A percentile compares a stretch with the other conserved stretches of the same genome.
These are phyloP conservation scores for Limnephilus lunatus DNA, from an alignment of 2,888 invertebrate genomes.

Conservation along the genomic window DNA sequence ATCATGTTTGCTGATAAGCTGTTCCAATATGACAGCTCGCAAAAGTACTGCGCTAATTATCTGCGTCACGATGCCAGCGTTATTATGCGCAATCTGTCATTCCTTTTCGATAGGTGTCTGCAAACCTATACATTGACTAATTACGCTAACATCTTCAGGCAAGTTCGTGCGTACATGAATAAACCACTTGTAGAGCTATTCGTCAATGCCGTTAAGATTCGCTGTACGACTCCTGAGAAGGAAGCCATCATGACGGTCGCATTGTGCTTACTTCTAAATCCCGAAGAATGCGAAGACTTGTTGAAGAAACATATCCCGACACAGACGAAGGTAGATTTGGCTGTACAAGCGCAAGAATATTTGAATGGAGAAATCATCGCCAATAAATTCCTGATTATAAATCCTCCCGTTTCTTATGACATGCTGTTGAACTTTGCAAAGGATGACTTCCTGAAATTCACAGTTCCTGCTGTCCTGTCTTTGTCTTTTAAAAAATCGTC, in stretches of 20 bases:
- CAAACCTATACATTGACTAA: constrained; percentile 64
- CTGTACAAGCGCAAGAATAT: constrained; percentile 53
- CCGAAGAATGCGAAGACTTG: constrained; percentile 65
- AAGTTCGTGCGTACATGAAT: constrained; percentile 52
- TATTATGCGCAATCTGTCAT: constrained; percentile 46
- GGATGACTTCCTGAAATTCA: constrained; percentile 67
- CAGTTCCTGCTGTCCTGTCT: constrained; percentile 63
- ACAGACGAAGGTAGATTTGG: constrained; percentile 64
- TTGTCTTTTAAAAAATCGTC: constrained; percentile 66
- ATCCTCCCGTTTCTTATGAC: constrained; percentile 69
- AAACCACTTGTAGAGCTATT: constrained; percentile 66
- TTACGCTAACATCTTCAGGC: constrained; percentile 67
- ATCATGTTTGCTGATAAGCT: constrained; percentile 55
- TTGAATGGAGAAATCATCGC: constrained; percentile 46
- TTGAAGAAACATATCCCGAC: constrained; percentile 67
- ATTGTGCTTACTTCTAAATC: constrained; percentile 67
- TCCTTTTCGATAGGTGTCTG: constrained; percentile 16
- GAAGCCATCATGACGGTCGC: constrained; percentile 56
- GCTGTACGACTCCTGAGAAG: neutral
- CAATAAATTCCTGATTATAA: constrained; percentile 65
- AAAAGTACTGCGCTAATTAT: constrained; percentile 27
- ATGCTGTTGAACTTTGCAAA: constrained; percentile 66
- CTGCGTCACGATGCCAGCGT: constrained; percentile 51
- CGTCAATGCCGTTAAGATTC: constrained; percentile 22
- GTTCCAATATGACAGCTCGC: constrained; percentile 27